phyloP scores from a whole-genome alignment of 2,797 vertebrate genomes.

The Oreochromis grahami region DNA sequence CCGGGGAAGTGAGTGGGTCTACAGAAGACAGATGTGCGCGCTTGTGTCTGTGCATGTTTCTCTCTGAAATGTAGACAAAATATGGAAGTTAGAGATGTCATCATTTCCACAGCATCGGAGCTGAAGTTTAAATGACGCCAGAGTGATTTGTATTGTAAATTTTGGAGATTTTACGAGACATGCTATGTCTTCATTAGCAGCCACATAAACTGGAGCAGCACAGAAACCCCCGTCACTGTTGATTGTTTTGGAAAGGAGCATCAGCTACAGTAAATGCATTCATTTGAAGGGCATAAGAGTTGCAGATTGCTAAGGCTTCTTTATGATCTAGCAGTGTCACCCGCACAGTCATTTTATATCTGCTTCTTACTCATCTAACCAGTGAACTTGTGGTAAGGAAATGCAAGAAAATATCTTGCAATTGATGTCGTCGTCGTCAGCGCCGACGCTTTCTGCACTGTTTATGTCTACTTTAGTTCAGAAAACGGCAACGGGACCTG shows the following conservation, averaged over 20 bases:
- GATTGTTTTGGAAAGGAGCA: not conserved
- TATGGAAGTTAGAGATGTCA: not conserved
- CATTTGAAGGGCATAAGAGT: not conserved
- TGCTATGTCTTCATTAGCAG: not conserved
- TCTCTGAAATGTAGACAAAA: constrained; percentile 1
- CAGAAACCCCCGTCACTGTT: not conserved
- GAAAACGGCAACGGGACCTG: not conserved
- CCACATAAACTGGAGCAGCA: not conserved
- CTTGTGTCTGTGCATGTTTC: not conserved
- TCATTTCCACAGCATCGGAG: not conserved
- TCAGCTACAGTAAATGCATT: not conserved
- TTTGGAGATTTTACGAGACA: not conserved
- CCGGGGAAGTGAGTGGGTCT: not conserved
- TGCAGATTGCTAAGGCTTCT: not conserved
- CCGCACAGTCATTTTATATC: not conserved
- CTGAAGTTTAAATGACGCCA: not conserved
- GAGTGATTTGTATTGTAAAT: not conserved
- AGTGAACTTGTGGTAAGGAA: not conserved
- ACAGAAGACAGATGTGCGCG: not conserved
- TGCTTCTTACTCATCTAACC: not conserved
- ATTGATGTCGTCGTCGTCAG: not conserved
- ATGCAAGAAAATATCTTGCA: not conserved
- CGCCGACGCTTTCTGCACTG: not conserved
- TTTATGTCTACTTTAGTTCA: not conserved
- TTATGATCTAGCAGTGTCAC: not conserved